Conservation (phyloP, 2,888 invertebrate species). For the Ennomos fuscantarius region DNA sequence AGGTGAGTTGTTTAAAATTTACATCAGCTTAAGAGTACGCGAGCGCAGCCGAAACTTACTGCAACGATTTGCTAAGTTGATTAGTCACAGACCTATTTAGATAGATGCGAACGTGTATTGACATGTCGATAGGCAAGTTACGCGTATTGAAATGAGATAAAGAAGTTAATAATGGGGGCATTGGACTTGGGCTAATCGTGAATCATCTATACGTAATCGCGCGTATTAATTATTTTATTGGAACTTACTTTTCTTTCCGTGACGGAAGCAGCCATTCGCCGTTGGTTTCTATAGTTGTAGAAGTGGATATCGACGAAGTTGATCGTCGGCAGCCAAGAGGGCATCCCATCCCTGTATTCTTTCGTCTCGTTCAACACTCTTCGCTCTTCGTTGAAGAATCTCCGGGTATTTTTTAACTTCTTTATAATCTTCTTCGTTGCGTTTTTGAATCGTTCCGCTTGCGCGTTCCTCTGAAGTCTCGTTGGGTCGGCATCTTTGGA, state of each 20-base stretch:
- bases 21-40: slow-evolving; percentile 49
- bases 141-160: slow-evolving; percentile 36
- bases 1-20: slow-evolving; percentile 70
- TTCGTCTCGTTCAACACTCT: slow-evolving; percentile 64
- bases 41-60: slow-evolving; percentile 32
- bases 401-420: slow-evolving; percentile 67
- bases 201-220: slow-evolving; percentile 39
- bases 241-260: slow-evolving; percentile 72
- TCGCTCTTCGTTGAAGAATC: slow-evolving; percentile 66
- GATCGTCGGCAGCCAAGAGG: slow-evolving; percentile 72
- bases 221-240: slow-evolving; percentile 20
- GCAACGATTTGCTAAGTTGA: slow-evolving; percentile 33
- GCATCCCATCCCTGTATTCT: slow-evolving; percentile 71
- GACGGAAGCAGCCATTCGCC: slow-evolving; percentile 54
- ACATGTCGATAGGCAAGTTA: slow-evolving; percentile 28
- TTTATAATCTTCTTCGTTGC: slow-evolving; percentile 68
- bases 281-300: slow-evolving; percentile 59
- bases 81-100: slow-evolving; percentile 37
- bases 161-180: slow-evolving; percentile 40
- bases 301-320: slow-evolving; percentile 76
- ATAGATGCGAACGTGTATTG: slow-evolving; percentile 46
- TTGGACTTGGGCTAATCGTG: slow-evolving; percentile 40
- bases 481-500: slow-evolving; percentile 58
- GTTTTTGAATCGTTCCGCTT: slow-evolving; percentile 61
- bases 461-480: slow-evolving; percentile 55